Conservation (phyloP, 2,888 invertebrate species). For the Amblyjoppa proteus region DNA sequence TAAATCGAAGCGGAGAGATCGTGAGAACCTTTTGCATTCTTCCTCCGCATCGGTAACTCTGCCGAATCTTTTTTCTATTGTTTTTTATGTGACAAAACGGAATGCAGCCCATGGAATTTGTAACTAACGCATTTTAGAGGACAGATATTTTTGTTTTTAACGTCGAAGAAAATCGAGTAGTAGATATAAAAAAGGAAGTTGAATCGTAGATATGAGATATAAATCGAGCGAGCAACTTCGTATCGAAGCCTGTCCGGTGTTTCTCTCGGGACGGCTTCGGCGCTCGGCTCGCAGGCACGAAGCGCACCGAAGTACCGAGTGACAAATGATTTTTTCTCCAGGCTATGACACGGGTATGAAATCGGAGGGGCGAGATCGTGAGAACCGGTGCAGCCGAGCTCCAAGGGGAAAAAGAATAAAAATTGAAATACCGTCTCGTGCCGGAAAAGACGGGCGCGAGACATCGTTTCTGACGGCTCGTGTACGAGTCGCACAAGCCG, state of each 20-base stretch:
- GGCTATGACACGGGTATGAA: slow-evolving; percentile 15
- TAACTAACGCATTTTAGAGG: too few species aligned
- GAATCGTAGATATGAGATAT: too few species aligned
- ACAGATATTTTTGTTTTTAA: too few species aligned
- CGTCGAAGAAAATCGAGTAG: too few species aligned
- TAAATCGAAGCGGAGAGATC: slow-evolving; percentile 29
- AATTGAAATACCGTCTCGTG: slow-evolving; percentile 48
- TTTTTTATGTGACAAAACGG: too few species aligned
- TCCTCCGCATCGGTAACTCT: too few species aligned
- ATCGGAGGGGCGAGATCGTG: slow-evolving; percentile 44
- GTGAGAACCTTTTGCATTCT: slow-evolving; percentile 29
- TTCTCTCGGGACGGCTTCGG: too few species aligned
- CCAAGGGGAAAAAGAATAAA: slow-evolving; percentile 31
- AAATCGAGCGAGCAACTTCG: too few species aligned
- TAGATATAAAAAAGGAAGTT: too few species aligned
- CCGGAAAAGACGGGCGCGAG: slow-evolving; percentile 59
- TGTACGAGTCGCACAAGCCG: slow-evolving; percentile 14
- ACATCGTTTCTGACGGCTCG: slow-evolving; percentile 24
- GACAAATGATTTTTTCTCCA: slow-evolving; percentile 9
- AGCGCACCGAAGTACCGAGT: not conserved
- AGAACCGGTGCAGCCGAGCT: slow-evolving; percentile 21
- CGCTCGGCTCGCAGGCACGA: not conserved
- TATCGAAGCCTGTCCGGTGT: too few species aligned
- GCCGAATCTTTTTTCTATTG: too few species aligned
- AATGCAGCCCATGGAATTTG: too few species aligned